phyloP scores from a whole-genome alignment of 92 coral and sea anemone species.

The Palythoa grandiflora region DNA sequence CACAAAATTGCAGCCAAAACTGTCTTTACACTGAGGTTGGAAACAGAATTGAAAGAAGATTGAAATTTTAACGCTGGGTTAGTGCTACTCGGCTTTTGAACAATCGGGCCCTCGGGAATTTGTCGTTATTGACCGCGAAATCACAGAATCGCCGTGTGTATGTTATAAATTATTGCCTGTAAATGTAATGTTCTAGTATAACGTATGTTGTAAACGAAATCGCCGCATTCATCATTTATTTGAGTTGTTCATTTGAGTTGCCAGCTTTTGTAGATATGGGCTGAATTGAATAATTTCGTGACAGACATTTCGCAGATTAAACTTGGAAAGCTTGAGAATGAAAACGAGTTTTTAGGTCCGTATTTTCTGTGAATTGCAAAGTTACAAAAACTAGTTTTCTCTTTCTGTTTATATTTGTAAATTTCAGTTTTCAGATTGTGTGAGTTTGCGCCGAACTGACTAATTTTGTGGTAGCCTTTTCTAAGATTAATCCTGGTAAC shows the following conservation, averaged over 20 bases:
- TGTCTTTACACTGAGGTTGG: too few relatives aligned
- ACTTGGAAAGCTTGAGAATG: not conserved
- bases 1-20: too few relatives aligned
- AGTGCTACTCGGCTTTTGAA: too few relatives aligned
- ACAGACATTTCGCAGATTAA: not conserved
- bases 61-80: too few relatives aligned
- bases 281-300: not conserved
- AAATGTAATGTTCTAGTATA: too few relatives aligned
- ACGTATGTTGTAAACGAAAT: too few relatives aligned
- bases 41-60: too few relatives aligned
- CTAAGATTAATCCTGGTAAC: not conserved
- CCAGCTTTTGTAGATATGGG: not conserved
- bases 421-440: not conserved
- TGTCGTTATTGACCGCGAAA: too few relatives aligned
- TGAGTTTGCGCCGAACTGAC: not conserved
- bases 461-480: not conserved
- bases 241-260: not conserved
- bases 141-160: too few relatives aligned
- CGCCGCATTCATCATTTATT: too few relatives aligned
- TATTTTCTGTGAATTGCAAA: not conserved
- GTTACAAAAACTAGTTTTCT: not conserved
- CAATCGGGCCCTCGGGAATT: too few relatives aligned
- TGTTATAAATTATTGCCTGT: too few relatives aligned
- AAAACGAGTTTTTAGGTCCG: not conserved
- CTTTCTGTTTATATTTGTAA: not conserved